Conservation (phyloP, 2,797 vertebrate species). For the Graptemys geographica region DNA sequence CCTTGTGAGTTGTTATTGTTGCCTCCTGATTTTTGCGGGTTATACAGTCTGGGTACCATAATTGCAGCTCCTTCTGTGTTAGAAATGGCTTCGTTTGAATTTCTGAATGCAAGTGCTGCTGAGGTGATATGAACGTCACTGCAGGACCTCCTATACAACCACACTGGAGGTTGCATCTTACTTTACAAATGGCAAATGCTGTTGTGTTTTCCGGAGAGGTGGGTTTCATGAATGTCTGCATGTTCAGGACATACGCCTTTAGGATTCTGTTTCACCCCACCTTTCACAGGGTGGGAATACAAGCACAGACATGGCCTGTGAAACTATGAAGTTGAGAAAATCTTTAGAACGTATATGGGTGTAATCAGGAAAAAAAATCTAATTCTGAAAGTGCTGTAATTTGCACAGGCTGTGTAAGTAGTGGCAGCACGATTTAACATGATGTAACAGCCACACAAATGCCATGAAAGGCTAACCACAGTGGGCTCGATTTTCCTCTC, state of each 20-base stretch:
- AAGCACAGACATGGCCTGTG: constrained; percentile 35
- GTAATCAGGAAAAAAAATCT: not conserved
- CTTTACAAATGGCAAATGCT: not conserved
- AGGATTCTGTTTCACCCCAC: not conserved
- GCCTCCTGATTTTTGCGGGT: not conserved
- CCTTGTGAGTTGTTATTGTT: not conserved
- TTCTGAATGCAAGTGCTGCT: not conserved
- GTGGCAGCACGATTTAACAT: not conserved
- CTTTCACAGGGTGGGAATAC: not conserved
- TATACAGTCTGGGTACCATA: not conserved
- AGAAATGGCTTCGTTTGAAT: not conserved
- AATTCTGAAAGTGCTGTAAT: not conserved
- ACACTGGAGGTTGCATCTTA: not conserved
- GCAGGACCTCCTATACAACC: not conserved
- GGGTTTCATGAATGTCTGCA: accelerated
- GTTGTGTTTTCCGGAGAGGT: not conserved
- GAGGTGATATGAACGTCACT: not conserved
- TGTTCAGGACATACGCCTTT: not conserved
- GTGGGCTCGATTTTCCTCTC: not conserved
- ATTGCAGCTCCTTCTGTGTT: not conserved
- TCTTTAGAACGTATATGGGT: constrained; percentile 4
- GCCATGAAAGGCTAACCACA: not conserved
- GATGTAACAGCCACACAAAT: not conserved
- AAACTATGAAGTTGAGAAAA: constrained; percentile 10
- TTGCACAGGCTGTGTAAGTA: not conserved